Conservation (phyloP, 1,140 invertebrate genomes). For the Paraescarpia echinospica region DNA sequence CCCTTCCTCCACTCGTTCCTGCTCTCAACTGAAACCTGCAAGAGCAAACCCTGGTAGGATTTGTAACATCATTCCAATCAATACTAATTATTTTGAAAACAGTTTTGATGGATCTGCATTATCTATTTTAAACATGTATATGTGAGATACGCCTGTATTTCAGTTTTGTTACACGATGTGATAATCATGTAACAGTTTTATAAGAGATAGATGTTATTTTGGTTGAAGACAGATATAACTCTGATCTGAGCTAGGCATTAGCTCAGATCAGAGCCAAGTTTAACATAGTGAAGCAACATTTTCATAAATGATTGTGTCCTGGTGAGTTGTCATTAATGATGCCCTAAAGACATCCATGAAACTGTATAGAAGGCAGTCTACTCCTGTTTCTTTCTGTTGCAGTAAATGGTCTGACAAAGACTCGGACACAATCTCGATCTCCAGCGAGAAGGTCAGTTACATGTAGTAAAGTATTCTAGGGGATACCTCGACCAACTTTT, state of each 20-base stretch:
- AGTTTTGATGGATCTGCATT: not conserved
- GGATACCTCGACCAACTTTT: not conserved
- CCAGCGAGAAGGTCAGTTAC: constrained; percentile 32
- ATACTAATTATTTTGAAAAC: not conserved
- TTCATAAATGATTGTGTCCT: not conserved
- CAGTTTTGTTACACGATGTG: constrained; percentile 9
- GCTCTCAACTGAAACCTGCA: not conserved
- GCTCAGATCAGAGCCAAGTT: not conserved
- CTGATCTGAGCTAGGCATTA: not conserved
- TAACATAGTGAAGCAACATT: not conserved
- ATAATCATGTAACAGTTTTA: constrained; percentile 22
- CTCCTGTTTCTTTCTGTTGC: constrained; percentile 35
- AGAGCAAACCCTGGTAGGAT: not conserved
- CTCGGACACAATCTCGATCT: constrained; percentile 33
- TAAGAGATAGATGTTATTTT: not conserved
- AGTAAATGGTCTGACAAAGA: constrained; percentile 28
- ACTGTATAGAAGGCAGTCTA: not conserved
- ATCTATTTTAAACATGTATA: not conserved
- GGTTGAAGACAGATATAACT: not conserved
- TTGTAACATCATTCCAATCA: not conserved
- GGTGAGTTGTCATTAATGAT: not conserved
- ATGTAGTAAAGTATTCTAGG: too few relatives aligned
- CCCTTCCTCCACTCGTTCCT: not conserved
- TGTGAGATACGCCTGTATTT: not conserved
- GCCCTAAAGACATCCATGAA: not conserved